Conservation (phyloP, 1,140 invertebrate genomes). For the Paramacrobiotus metropolitanus region DNA sequence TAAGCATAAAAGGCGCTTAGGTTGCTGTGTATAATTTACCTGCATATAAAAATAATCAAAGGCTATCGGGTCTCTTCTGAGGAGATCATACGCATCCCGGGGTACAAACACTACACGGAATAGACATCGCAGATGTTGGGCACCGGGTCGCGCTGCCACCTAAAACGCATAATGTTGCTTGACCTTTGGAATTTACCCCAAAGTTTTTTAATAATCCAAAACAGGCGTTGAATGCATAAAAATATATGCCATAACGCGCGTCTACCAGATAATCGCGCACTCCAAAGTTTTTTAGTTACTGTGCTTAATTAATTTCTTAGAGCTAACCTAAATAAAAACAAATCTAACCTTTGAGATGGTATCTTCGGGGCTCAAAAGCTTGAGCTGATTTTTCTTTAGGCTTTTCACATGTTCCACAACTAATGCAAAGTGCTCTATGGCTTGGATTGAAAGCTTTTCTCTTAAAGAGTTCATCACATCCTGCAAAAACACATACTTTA, state of each 20-base stretch:
- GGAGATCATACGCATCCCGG: slow-evolving; percentile 49
- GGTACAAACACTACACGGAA: slow-evolving; percentile 70
- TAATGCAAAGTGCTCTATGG: slow-evolving; percentile 56
- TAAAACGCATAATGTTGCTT: slow-evolving; percentile 23
- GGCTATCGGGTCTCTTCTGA: slow-evolving; percentile 51
- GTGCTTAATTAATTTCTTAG: too few relatives aligned
- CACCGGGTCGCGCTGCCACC: slow-evolving; percentile 62
- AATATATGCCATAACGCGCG: too few relatives aligned
- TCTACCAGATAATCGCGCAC: too few relatives aligned
- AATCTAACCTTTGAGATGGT: slow-evolving; percentile 60
- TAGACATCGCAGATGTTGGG: slow-evolving; percentile 61
- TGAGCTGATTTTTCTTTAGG: slow-evolving; percentile 53
- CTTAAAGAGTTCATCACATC: slow-evolving; percentile 61
- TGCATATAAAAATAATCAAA: slow-evolving; percentile 70
- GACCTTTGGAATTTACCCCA: too few relatives aligned
- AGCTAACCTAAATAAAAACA: too few relatives aligned
- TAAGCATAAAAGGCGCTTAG: too few relatives aligned
- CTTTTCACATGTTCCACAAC: slow-evolving; percentile 72
- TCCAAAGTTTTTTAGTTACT: too few relatives aligned
- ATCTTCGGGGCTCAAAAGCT: slow-evolving; percentile 53
- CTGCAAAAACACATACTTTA: slow-evolving; percentile 21
- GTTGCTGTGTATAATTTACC: slow-evolving; percentile 22
- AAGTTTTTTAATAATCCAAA: too few relatives aligned
- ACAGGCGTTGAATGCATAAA: too few relatives aligned
- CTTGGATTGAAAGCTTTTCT: slow-evolving; percentile 54